Evolutionary conservation across 2,797 vertebrate genomes (phyloP).

Genomic region (Cuniculus paca): DNA sequence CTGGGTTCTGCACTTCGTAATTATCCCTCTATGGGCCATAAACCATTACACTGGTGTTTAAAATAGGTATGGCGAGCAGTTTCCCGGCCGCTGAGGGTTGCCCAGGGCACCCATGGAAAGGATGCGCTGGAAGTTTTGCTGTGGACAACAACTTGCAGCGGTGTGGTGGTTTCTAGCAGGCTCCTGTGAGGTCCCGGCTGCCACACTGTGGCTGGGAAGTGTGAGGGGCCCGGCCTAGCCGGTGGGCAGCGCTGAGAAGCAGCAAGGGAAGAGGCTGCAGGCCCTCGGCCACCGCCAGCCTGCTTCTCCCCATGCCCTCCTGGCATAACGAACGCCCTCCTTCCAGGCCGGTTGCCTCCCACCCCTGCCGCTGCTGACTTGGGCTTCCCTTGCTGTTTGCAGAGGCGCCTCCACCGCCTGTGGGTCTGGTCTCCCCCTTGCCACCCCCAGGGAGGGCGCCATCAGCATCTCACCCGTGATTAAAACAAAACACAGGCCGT

Average conservation of each 20-base stretch:
- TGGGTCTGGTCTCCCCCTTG: constrained; percentile 79
- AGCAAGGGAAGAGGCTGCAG: constrained; percentile 77
- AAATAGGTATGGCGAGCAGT: constrained; percentile 90
- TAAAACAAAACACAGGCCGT: constrained; percentile 90
- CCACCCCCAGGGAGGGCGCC: constrained; percentile 84
- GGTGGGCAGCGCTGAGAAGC: constrained; percentile 64
- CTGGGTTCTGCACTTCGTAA: constrained; percentile 95
- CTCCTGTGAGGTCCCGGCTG: background rate
- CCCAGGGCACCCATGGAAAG: constrained; percentile 83
- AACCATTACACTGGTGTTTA: constrained; percentile 93
- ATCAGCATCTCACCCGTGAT: constrained; percentile 89
- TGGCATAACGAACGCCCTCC: constrained; percentile 81
- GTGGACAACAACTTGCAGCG: constrained; percentile 66
- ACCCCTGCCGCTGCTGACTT: constrained; percentile 87
- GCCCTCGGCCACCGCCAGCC: constrained; percentile 3
- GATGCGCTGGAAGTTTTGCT: constrained; percentile 82
- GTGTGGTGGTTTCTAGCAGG: background rate
- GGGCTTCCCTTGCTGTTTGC: constrained; percentile 89
- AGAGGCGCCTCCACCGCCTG: constrained; percentile 85
- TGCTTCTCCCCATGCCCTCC: constrained; percentile 82
- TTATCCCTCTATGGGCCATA: constrained; percentile 95
- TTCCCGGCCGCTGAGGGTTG: constrained; percentile 79
- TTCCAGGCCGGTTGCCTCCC: constrained; percentile 74
- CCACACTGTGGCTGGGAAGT: background rate
- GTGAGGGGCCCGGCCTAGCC: background rate